Conservation (phyloP, 1,140 invertebrate genomes). For the Nymphalis io region DNA sequence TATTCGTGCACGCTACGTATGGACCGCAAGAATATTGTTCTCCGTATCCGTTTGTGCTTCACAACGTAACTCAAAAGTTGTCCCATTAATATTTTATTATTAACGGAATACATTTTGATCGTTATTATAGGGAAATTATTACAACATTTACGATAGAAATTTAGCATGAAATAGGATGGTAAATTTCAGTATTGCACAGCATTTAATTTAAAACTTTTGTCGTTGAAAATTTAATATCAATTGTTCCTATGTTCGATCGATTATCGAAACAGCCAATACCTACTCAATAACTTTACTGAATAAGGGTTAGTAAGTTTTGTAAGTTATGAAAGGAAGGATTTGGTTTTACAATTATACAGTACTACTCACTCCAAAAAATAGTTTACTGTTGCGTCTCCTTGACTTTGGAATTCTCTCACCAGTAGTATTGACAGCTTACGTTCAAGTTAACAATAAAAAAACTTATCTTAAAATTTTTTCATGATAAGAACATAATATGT, state of each 20-base stretch:
- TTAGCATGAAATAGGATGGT: background rate
- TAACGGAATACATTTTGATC: conserved; percentile 19
- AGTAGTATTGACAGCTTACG: no score
- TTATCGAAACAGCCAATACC: background rate
- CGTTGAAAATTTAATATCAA: background rate
- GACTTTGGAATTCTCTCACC: no score
- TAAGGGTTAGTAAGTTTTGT: no score
- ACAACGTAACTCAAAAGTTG: conserved; percentile 43
- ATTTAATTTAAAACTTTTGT: background rate
- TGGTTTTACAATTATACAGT: no score
- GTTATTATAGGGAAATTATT: conserved; percentile 7
- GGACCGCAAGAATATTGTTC: conserved; percentile 58
- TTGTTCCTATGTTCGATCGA: background rate
- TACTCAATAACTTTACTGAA: no score
- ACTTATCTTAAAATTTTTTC: no score
- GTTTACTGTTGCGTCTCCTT: no score
- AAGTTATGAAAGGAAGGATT: no score
- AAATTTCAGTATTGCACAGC: background rate
- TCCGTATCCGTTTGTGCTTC: conserved; percentile 42
- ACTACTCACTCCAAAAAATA: no score
- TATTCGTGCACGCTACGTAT: conserved; percentile 58
- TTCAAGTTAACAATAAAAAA: no score
- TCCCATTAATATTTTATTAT: conserved; percentile 22
- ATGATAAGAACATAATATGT: no score
- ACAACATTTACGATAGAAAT: background rate